phyloP scores from a whole-genome alignment of 2,113 vertebrate species.

The Psittacus erithacus region DNA sequence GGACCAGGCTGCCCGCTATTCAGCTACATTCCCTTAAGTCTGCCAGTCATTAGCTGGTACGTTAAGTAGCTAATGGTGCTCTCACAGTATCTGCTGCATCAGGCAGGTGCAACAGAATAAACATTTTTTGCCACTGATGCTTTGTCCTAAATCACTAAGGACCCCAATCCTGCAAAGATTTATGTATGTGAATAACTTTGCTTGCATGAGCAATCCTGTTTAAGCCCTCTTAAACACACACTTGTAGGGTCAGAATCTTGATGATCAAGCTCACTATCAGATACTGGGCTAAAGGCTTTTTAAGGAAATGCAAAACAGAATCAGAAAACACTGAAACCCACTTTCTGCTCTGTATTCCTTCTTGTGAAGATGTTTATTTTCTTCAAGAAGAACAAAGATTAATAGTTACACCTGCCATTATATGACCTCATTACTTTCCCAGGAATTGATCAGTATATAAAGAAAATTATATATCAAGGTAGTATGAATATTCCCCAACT shows the following conservation, averaged over 20 bases:
- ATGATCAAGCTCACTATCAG: constrained; percentile 15
- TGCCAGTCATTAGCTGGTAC: constrained; percentile 78
- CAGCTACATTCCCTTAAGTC: constrained; percentile 71
- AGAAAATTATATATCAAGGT: constrained; percentile 18
- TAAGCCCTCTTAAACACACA: background rate
- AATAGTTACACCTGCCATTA: constrained; percentile 65
- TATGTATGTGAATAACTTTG: constrained; percentile 40
- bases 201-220: constrained; percentile 28
- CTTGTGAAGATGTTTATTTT: background rate
- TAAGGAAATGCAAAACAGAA: background rate
- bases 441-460: constrained; percentile 72
- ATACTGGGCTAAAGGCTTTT: background rate
- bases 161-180: constrained; percentile 43
- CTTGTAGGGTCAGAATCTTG: background rate
- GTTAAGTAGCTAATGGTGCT: constrained; percentile 83
- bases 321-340: background rate
- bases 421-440: constrained; percentile 63
- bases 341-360: background rate
- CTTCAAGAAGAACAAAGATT: constrained; percentile 44
- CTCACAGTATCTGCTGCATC: constrained; percentile 72
- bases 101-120: constrained; percentile 72
- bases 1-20: constrained; percentile 41
- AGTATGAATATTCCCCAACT: constrained; percentile 42
- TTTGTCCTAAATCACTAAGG: constrained; percentile 55
- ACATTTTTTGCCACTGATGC: constrained; percentile 46